Evolutionary conservation across 2,113 vertebrate species (phyloP), one percentile per base, ranked within the genome.

Genomic region (Ammospiza caudacuta): DNA sequence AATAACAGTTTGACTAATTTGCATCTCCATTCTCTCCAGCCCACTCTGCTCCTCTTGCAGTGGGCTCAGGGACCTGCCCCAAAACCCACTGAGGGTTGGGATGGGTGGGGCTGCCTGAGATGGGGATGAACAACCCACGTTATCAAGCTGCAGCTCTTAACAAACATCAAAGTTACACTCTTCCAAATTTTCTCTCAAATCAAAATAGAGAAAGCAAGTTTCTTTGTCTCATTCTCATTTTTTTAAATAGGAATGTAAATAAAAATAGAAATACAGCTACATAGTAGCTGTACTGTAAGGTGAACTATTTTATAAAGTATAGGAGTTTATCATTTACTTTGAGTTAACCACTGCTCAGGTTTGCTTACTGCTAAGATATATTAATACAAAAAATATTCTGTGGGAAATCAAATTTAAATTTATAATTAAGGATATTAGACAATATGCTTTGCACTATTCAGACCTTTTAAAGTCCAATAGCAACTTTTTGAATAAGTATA

Each of bases 31-130:
- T 76, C 57, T 57, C 29, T 39, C 58, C 46, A 39, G 24, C 17
- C 29, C 33, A 16, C 3, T 41, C 15, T 54, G 47, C 46, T 49
- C 14, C 29, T 37, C 46, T 46, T 16, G 24, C 9, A 64, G n/a
- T 1, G 35, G 51, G 15, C 63, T n/a, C 49, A 15, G n/a, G 47
- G 61, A 12, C 3, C 10, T 59, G 57, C 27, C 44, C 55, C 55
- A 44, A 54, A 18, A 1, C 4, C 11, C 1, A 9, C 41, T 1
- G 17, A 8, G 55, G 72, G 6, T 0, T 14, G 61, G 39, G 39
- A 29, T 1, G 10, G 24, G 2, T 33, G 11, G 27, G n/a, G 55
- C 61, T 80, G 73, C 23, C 47, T 49, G 5, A 19, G 2, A 3
- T 3, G 33, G 76, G 19, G n/a, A 15, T 1, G 39, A 39, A 12